Evolutionary conservation across 2,888 invertebrate genomes (phyloP).

Genomic region (Pantelozetes paolii): DNA sequence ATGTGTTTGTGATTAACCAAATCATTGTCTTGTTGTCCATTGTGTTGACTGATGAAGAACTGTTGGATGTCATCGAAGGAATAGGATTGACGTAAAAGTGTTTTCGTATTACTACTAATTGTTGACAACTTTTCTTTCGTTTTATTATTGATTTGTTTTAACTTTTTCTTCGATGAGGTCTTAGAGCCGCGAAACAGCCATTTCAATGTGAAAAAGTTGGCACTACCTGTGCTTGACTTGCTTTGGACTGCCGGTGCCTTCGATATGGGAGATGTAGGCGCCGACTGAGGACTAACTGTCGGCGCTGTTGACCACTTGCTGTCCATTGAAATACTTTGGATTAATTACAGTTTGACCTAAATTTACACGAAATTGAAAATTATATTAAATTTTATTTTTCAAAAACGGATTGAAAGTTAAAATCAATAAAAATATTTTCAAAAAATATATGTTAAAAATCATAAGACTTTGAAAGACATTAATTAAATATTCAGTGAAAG

Average conservation of each 20-base stretch:
- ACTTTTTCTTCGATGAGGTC: slow-evolving; percentile 30
- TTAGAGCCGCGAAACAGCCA: slow-evolving; percentile 44
- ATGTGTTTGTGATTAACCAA: background rate
- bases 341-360: background rate
- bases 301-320: background rate
- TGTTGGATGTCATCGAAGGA: slow-evolving; percentile 34
- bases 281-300: background rate
- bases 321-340: slow-evolving; percentile 23
- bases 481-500: no score
- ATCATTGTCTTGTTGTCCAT: background rate
- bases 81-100: slow-evolving; percentile 8
- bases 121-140: slow-evolving; percentile 20
- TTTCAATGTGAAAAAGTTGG: slow-evolving; percentile 43
- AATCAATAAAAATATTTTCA: background rate
- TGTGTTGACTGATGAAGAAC: slow-evolving; percentile 15
- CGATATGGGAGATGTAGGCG: slow-evolving; percentile 23
- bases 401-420: background rate
- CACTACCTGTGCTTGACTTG: background rate
- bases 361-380: background rate
- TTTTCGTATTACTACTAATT: slow-evolving; percentile 14
- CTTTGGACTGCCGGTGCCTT: background rate
- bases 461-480: no score
- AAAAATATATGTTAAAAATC: no score
- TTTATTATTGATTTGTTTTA: slow-evolving; percentile 19
- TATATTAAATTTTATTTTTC: background rate